Conservation (phyloP, 2,888 invertebrate genomes). For the Dasysyrphus albostriatus region DNA sequence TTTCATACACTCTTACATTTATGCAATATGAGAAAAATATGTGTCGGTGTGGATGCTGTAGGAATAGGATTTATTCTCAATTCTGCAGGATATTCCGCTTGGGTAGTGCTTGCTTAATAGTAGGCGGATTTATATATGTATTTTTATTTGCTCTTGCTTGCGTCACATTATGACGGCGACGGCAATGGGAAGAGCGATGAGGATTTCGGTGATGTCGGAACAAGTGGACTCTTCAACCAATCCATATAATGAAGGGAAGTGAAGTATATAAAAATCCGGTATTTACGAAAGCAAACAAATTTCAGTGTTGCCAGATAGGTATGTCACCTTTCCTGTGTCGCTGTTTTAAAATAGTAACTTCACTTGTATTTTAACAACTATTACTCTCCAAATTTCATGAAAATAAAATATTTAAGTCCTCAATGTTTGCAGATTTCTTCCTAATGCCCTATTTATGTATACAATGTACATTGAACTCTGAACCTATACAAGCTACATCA, state of each 20-base stretch:
- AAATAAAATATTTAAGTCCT: too few species aligned
- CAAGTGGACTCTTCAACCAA: constrained; percentile 69
- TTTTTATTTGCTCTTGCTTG: constrained; percentile 43
- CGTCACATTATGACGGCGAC: constrained; percentile 26
- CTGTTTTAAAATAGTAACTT: too few species aligned
- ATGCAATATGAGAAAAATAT: constrained; percentile 12
- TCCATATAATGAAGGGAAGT: constrained; percentile 69
- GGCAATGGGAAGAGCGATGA: not conserved
- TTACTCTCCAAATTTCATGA: too few species aligned
- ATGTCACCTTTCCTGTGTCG: too few species aligned
- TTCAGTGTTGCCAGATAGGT: constrained; percentile 51
- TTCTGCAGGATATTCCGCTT: constrained; percentile 46
- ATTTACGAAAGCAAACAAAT: constrained; percentile 51
- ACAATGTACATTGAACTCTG: too few species aligned
- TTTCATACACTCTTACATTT: constrained; percentile 38
- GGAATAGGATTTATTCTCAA: constrained; percentile 28
- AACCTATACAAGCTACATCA: too few species aligned
- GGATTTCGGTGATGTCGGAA: constrained; percentile 27
- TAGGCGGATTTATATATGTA: constrained; percentile 52
- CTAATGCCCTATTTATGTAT: too few species aligned
- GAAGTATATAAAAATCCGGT: constrained; percentile 62
- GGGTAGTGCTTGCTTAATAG: constrained; percentile 46
- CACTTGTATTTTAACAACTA: not conserved
- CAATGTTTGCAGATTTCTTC: too few species aligned
- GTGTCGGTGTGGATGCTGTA: constrained; percentile 13